phyloP scores from a whole-genome alignment of 2,797 vertebrate species.

The Pogonophryne albipinna region DNA sequence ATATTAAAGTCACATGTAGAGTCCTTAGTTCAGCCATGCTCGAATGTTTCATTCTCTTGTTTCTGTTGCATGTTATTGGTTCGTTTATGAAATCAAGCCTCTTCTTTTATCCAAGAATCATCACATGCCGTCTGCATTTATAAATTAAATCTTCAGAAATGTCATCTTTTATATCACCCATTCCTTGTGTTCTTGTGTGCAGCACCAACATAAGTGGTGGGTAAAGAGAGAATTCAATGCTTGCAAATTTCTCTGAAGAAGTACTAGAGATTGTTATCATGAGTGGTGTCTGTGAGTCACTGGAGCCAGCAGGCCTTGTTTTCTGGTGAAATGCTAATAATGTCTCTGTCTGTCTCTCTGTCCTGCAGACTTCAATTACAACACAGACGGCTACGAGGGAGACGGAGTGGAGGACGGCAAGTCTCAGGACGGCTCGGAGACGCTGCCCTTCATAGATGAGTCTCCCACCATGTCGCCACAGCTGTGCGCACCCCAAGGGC shows the following conservation, averaged over 20 bases:
- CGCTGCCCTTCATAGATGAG: conserved; percentile 98
- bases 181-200: background rate
- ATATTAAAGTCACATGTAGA: background rate
- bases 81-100: too few relatives aligned
- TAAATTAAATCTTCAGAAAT: too few relatives aligned
- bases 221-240: background rate
- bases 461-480: conserved; percentile 98
- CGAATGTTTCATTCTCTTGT: background rate
- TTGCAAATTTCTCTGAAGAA: conserved; percentile 9
- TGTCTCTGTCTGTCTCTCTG: conserved; percentile 55
- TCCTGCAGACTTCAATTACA: conserved; percentile 95
- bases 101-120: too few relatives aligned
- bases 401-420: conserved; percentile 95
- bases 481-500: conserved; percentile 89
- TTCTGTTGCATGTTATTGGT: too few relatives aligned
- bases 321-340: conserved; percentile 26
- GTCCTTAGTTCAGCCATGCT: background rate
- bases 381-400: conserved; percentile 94
- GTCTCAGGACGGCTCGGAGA: conserved; percentile 94
- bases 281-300: conserved; percentile 10
- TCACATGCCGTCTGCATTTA: too few relatives aligned
- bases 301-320: conserved; percentile 7
- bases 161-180: too few relatives aligned
- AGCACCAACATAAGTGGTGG: background rate
- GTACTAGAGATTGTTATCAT: background rate